Percentiles rank a stretch among this genome's conserved stretches.
phyloP scores from a whole-genome alignment of 2,888 invertebrate species.

The Lamproptera curius region DNA sequence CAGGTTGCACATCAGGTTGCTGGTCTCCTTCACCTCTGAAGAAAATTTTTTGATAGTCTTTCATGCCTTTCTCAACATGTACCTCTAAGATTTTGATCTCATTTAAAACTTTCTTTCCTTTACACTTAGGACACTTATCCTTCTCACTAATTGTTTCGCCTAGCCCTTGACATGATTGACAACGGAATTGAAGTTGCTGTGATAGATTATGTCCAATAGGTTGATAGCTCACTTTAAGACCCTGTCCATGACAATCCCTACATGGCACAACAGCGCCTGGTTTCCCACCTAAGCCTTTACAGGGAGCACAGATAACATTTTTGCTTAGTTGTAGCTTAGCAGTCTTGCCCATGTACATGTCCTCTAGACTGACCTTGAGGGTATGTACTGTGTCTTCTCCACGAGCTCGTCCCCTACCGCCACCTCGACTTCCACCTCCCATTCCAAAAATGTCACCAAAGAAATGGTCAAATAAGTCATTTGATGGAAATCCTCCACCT shows the following conservation, averaged over 20 bases:
- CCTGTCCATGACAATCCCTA: conserved; percentile 86
- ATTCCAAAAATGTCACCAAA: conserved; percentile 80
- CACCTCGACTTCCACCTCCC: conserved; percentile 73
- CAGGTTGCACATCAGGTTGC: conserved; percentile 89
- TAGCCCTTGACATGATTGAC: conserved; percentile 81
- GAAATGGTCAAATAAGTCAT: conserved; percentile 83
- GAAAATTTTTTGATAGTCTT: conserved; percentile 89
- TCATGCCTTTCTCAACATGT: conserved; percentile 93
- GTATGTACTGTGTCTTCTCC: conserved; percentile 92
- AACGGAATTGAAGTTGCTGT: conserved; percentile 80
- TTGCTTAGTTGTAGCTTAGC: conserved; percentile 89
- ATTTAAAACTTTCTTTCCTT: conserved; percentile 89
- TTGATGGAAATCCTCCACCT: conserved; percentile 75
- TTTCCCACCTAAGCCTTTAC: conserved; percentile 88
- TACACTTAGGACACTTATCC: conserved; percentile 89
- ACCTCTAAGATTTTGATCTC: conserved; percentile 92
- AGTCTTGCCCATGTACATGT: conserved; percentile 93
- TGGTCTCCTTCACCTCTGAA: conserved; percentile 95
- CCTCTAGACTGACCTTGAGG: conserved; percentile 91
- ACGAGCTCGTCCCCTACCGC: conserved; percentile 73
- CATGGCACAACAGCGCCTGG: conserved; percentile 83
- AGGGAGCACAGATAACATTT: conserved; percentile 87
- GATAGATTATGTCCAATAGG: conserved; percentile 83
- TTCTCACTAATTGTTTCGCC: conserved; percentile 88
- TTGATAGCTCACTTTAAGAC: conserved; percentile 84